Evolutionary conservation across 2,113 vertebrate genomes (phyloP), one percentile per base, ranked within the genome.

Genomic region (Ursus arctos): DNA sequence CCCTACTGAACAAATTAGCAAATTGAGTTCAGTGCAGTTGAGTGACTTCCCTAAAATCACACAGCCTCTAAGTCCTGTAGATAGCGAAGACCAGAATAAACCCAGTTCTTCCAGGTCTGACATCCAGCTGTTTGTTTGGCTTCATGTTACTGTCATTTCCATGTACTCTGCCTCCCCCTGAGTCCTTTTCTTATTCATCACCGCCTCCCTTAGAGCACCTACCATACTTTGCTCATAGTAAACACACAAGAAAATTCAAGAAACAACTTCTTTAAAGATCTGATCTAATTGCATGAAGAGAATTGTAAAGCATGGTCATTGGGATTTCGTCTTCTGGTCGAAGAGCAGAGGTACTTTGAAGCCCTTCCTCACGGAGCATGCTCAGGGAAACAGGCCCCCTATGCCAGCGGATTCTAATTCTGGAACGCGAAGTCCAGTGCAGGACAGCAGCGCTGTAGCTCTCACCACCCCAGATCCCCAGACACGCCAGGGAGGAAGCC

Each of bases 201-300:
- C 21, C 26, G 5, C n/a, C 26, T 61, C 43, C 24, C 15, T 33
- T 19, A 74, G 31, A 82, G 72, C 22, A 49, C 14, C 77, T 47
- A 16, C 36, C 14, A 18, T 22, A 24, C 8, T 76, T 67, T 51
- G 31, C 57, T 96, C 63, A 19, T 9, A n/a, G 72, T 94, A 43
- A 57, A 74, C 36, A 86, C 63, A 82, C 14, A 19, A 19, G 51
- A 63, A 59, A 49, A 81, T 67, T 82, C 31, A 76, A 87, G 57
- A 74, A 87, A 65, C 49, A 69, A 24, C 79, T 61, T 86, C 51
- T 51, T 72, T 87, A 61, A 80, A 80, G 49, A 59, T 71, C 51
- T 33, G 53, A 71, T 43, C 49, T 61, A 59, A 80, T 59, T 51
- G 16, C 18, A 19, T 19, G 40, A 71, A 51, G 53, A 53, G 36